These are phyloP conservation scores for Atta cephalotes DNA, from an alignment of 1,140 invertebrate species.

Conservation along the genomic window DNA sequence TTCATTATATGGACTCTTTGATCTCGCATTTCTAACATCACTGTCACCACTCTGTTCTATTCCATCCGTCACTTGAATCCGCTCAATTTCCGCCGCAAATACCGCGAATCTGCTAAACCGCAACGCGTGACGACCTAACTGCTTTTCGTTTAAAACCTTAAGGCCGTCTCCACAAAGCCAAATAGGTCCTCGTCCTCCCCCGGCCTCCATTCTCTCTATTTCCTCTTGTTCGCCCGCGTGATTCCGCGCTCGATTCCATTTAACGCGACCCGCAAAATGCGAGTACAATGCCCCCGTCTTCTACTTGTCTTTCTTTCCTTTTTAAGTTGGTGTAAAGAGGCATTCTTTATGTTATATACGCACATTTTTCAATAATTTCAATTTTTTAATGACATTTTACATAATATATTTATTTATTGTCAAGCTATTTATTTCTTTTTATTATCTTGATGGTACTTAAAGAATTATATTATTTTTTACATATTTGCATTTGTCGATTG, in stretches of 20 bases:
- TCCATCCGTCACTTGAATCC: conserved; percentile 68
- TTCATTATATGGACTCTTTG: background rate
- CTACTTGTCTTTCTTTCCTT: conserved; percentile 18
- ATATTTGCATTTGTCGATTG: background rate
- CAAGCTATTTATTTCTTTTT: background rate
- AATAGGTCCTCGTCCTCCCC: conserved; percentile 40
- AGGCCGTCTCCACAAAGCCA: conserved; percentile 63
- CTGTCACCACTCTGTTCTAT: conserved; percentile 44
- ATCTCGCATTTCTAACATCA: conserved; percentile 12
- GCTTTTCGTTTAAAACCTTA: conserved; percentile 81
- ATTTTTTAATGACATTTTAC: background rate
- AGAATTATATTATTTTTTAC: background rate
- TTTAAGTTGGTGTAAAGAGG: background rate
- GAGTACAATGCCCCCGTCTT: conserved; percentile 49
- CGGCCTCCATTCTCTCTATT: background rate
- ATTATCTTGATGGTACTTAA: background rate
- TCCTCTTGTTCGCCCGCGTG: conserved; percentile 57
- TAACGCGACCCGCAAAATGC: conserved; percentile 61
- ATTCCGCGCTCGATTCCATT: conserved; percentile 65
- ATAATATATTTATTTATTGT: background rate
- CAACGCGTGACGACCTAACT: conserved; percentile 82
- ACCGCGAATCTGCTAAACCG: conserved; percentile 74
- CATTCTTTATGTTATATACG: background rate
- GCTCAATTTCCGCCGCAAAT: conserved; percentile 77
- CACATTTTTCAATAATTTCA: conserved; percentile 5